These are phyloP conservation scores for Platycercus adscitus DNA, from an alignment of 2,113 vertebrate species.

Conservation along the genomic window DNA sequence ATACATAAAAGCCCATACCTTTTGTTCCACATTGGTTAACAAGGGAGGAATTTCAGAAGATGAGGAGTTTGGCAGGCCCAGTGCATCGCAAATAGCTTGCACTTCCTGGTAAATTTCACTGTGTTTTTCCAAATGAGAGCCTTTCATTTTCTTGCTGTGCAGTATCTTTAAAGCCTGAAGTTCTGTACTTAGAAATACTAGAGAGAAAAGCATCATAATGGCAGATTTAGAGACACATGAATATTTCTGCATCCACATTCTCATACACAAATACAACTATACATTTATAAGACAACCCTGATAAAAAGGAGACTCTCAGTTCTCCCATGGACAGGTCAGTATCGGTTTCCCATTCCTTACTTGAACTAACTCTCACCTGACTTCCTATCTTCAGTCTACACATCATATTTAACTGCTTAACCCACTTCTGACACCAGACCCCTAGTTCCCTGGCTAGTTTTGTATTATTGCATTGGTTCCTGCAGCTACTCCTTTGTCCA, in stretches of 20 bases:
- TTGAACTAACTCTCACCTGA: not conserved
- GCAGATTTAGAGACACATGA: not conserved
- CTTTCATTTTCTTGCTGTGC: conserved; percentile 70
- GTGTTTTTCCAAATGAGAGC: conserved; percentile 64
- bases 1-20: conserved; percentile 74
- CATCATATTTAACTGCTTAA: not conserved
- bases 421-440: not conserved
- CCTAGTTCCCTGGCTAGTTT: not conserved
- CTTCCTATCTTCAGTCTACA: not conserved
- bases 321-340: not conserved
- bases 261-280: not conserved
- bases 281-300: not conserved
- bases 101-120: conserved; percentile 79
- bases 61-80: conserved; percentile 77
- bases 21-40: conserved; percentile 81
- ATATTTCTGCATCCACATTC: not conserved
- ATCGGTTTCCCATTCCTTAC: not conserved
- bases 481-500: not conserved
- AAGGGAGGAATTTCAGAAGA: conserved; percentile 69
- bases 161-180: conserved; percentile 91
- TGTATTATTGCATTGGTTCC: not conserved
- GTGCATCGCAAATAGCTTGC: conserved; percentile 77
- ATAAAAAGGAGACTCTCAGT: not conserved
- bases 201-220: not conserved
- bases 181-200: conserved; percentile 95